A percentile compares a stretch with the other conserved stretches of the same genome.
phyloP scores from a whole-genome alignment of 2,113 vertebrate species.

The Tiliqua scincoides region DNA sequence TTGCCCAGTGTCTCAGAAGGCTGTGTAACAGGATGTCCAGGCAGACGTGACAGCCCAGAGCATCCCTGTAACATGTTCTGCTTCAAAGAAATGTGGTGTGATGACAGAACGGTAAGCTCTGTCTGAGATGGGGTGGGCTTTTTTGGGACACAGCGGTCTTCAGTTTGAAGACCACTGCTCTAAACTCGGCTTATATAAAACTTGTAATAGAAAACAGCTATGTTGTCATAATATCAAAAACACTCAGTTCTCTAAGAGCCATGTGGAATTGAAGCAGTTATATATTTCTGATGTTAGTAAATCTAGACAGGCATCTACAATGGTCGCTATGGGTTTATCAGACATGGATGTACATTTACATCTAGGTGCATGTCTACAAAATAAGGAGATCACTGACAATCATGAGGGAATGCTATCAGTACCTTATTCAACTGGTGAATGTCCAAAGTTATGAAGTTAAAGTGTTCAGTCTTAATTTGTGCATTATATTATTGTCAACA shows the following conservation, averaged over 20 bases:
- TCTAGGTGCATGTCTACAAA: neutral
- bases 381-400: neutral
- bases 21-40: too few relatives aligned
- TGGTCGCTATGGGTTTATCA: neutral
- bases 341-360: neutral
- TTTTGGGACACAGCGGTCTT: too few relatives aligned
- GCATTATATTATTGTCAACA: neutral
- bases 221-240: neutral
- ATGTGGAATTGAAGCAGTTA: constrained; percentile 25
- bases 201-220: neutral
- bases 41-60: too few relatives aligned
- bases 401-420: neutral
- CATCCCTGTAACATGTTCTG: too few relatives aligned
- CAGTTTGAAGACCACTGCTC: too few relatives aligned
- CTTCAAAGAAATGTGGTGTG: too few relatives aligned
- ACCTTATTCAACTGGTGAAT: neutral
- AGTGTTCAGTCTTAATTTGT: neutral
- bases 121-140: too few relatives aligned
- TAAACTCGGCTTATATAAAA: neutral
- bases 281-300: neutral
- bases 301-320: neutral
- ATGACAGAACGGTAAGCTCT: too few relatives aligned
- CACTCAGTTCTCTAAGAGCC: neutral
- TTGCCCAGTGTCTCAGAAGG: too few relatives aligned
- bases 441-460: neutral